These are phyloP conservation scores for Ciona savignyi DNA, from an alignment of 23 tunicate species.

Conservation along the genomic window DNA sequence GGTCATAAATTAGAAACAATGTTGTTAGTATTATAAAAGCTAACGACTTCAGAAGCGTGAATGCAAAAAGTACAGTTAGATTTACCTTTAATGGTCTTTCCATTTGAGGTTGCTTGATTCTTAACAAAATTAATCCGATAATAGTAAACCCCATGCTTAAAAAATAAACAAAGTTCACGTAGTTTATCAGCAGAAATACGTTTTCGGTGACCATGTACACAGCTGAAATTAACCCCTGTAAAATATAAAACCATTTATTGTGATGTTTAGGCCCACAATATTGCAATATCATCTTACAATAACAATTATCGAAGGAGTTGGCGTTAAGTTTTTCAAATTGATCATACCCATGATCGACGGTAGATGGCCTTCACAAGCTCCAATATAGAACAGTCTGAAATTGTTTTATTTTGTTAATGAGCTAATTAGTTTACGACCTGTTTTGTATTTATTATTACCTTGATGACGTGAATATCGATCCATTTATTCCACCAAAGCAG, in stretches of 20 bases:
- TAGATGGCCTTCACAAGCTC: conserved; percentile 42
- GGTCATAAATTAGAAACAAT: too few relatives aligned
- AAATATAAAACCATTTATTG: not conserved
- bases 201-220: conserved; percentile 38
- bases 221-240: conserved; percentile 16
- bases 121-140: conserved; percentile 11
- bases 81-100: conserved; percentile 27
- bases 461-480: conserved; percentile 40
- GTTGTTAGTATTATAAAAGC: too few relatives aligned
- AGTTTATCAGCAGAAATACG: conserved; percentile 31
- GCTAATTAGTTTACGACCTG: not conserved
- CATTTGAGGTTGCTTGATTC: conserved; percentile 6
- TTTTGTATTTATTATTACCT: conserved; percentile 21
- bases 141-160: conserved; percentile 39
- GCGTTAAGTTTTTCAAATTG: conserved; percentile 8
- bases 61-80: too few relatives aligned
- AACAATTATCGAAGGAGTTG: conserved; percentile 22
- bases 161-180: conserved; percentile 38
- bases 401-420: not conserved
- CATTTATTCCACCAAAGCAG: conserved; percentile 58
- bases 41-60: too few relatives aligned
- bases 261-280: too few relatives aligned
- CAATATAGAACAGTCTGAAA: conserved; percentile 33
- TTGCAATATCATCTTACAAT: conserved; percentile 20
- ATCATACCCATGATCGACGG: conserved; percentile 42